Conservation (phyloP, 1,140 invertebrate genomes). For the Tribolium castaneum region DNA sequence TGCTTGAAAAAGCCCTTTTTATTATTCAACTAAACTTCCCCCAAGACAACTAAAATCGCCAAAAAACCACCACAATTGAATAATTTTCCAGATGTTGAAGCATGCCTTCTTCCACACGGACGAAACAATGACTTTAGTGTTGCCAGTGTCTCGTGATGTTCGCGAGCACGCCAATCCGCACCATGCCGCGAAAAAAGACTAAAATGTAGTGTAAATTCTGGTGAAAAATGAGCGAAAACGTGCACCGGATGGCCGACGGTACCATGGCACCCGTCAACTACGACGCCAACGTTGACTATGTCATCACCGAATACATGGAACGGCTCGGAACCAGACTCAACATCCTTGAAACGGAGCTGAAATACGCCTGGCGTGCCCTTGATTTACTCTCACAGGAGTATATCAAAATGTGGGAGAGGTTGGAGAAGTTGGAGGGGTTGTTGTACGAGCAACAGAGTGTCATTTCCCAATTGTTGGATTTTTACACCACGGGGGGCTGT, state of each 20-base stretch:
- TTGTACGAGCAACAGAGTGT: constrained; percentile 91
- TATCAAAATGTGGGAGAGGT: constrained; percentile 92
- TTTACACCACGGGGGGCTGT: constrained; percentile 69
- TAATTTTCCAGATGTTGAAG: too few relatives aligned
- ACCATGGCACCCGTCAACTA: constrained; percentile 60
- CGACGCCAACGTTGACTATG: constrained; percentile 71
- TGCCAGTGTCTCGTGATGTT: background rate
- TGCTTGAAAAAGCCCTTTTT: too few relatives aligned
- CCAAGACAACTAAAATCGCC: too few relatives aligned
- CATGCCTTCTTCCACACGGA: background rate
- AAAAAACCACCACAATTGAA: too few relatives aligned
- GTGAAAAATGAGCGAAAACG: constrained; percentile 53
- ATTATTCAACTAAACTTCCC: too few relatives aligned
- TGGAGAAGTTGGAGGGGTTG: constrained; percentile 91
- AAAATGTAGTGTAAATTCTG: constrained; percentile 24
- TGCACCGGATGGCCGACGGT: constrained; percentile 53
- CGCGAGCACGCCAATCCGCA: background rate
- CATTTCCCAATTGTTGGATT: constrained; percentile 88
- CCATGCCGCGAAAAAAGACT: background rate
- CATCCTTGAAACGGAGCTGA: constrained; percentile 88
- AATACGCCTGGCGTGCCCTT: constrained; percentile 91
- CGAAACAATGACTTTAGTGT: background rate
- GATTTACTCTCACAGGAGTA: constrained; percentile 92
- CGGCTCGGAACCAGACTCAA: constrained; percentile 85
- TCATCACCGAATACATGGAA: constrained; percentile 90